Percentiles rank a stretch among this genome's conserved stretches.
Conservation (phyloP, 2,797 vertebrate species). For the Silurus aristotelis region DNA sequence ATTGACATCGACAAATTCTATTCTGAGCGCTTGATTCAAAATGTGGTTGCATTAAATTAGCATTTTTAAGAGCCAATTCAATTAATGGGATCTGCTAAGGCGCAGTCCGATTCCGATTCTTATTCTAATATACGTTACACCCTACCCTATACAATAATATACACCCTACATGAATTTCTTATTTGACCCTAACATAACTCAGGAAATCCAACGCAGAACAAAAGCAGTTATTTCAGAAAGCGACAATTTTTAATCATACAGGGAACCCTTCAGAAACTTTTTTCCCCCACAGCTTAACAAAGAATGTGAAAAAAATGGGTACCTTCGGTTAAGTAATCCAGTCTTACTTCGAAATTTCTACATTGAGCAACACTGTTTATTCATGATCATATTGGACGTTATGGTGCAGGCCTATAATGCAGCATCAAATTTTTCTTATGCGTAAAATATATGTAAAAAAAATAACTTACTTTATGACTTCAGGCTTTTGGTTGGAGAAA, state of each 20-base stretch:
- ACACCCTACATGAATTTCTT: not conserved
- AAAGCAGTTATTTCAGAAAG: not conserved
- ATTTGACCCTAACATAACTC: not conserved
- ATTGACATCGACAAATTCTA: not conserved
- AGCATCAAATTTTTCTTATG: too few relatives aligned
- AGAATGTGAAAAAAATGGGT: not conserved
- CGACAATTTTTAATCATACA: not conserved
- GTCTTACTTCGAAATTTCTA: not conserved
- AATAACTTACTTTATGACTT: slow-evolving; percentile 57
- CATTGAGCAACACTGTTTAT: not conserved
- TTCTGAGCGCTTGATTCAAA: too few relatives aligned
- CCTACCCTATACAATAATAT: too few relatives aligned
- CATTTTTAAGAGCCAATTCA: not conserved
- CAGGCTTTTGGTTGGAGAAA: slow-evolving; percentile 51
- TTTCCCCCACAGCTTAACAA: not conserved
- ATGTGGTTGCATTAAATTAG: not conserved
- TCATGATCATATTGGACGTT: not conserved
- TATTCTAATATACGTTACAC: not conserved
- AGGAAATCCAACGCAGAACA: not conserved
- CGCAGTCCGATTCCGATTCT: not conserved
- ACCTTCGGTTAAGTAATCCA: not conserved
- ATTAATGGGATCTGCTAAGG: not conserved
- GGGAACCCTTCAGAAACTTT: not conserved
- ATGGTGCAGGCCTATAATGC: not conserved
- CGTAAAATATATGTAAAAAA: not conserved